Evolutionary conservation across 2,888 invertebrate genomes (phyloP), one percentile per base, ranked within the genome.

Genomic region (Xanthorhoe spadicearia): DNA sequence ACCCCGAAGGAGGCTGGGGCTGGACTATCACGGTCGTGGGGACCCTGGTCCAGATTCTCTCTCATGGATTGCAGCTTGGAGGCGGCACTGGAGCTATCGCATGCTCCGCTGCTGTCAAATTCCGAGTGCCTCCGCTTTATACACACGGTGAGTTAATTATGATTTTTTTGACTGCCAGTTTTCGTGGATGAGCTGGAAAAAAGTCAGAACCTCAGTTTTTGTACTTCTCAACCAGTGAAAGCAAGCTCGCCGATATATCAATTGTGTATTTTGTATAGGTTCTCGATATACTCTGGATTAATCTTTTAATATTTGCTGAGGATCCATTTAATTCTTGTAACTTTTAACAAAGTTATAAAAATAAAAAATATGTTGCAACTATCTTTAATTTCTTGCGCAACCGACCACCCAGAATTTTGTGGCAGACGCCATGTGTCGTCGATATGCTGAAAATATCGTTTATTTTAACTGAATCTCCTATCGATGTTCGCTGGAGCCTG

Each of bases 1-100:
- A 97, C 86, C 97, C 97, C 3, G 97, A 97, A 90, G 97, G 97
- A 2, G 97, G 97, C 13, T 97, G 97, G 97, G 97, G 97, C 15
- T 97, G 96, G 96, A 94, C 97, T 58, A 94, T 97, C 66, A 95
- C 96, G 55, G 94, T 95, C 60, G 96, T 96, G 72, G 95, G 96
- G 23, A 94, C 96, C 28, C 87, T 96, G 64, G 96, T 96, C 19
- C 96, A 97, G 83, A 89, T 96, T 59, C 88, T 97, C 57, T 95
- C 95, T 56, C 95, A 96, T 77, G 97, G 97, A 7, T 88, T 97
- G 61, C 97, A 97, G 81, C 93, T 96, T 72, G 94, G 96, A 68
- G 95, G 96, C 10, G 90, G 94, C 23, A 91, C 94, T 0, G 95
- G 95, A 0, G 93, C 95, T 72, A 94, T 96, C 74, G 95, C 96